Evolutionary conservation across 2,888 invertebrate species (phyloP), one percentile per base, ranked within the genome.

Genomic region (Willowsia nigromaculata): DNA sequence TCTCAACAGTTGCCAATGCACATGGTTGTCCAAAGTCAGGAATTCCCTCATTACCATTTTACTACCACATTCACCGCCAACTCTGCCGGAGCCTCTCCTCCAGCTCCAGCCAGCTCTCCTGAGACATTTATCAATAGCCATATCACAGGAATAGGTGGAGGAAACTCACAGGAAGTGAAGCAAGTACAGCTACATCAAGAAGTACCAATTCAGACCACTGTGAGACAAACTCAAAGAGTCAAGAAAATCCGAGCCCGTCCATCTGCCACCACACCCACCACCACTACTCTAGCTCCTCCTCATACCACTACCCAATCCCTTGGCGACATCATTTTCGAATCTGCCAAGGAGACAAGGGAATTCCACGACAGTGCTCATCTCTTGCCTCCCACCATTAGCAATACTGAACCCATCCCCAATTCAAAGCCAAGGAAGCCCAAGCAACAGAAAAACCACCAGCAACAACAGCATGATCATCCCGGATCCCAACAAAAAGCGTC

Each of bases 41-140:
- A 90, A 33, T 90, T 90, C 40, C 90, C 90, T 3, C 62, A 90
- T 30, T 90, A 90, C 47, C 90, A 90, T 18, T 90, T 90, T 27
- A 87, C 68, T 22, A 90, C 90, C 0, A 50, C 62, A 0, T 90
- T 90, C 25, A 83, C 87, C 25, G 83, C 78, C 33, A 78, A 59
- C 56, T 1, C 22, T 33, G 40, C 1, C 6, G 47, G 27, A 27
- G 7, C 65, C 0, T 22, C 47, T 27, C 53, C 88, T 56, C 11
- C 33, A 15, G 7, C 85, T 18, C 13, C 27, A 81, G 11, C 71
- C 6, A 68, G 33, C 0, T n/a, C 30, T 1, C 18, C 62, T 15
- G 11, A 37, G 0, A 37, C 65, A 7, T 22, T 62, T 13, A 22
- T 62, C n/a, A 81, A 62, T n/a, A 59, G 5, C 3, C 4, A 80